Base-by-base conservation (phyloP, 2,888 invertebrate genomes). In the Brenthis ino region DNA sequence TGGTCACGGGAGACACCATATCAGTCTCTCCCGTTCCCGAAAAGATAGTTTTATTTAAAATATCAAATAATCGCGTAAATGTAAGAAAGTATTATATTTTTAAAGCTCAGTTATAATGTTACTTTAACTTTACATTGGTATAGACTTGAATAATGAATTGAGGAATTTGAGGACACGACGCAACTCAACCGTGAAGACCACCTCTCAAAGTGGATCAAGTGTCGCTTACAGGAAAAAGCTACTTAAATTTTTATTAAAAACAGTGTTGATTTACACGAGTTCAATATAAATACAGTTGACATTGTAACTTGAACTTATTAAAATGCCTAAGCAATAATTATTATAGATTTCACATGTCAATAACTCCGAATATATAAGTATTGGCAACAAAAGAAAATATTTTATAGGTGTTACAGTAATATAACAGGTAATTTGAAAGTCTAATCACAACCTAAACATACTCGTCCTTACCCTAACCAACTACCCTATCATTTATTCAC, bases 121-220 rank as follows among this genome's bases (percentile, higher is more conserved):
- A 56, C 50, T 37, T 67, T 57, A 37, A 67, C 28, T 74, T 73
- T 69, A 69, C 72, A 74, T 68, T 43, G 37, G 11, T 43, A 43
- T 11, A 71, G 74, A 69, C 64, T 68, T 66, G 67, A 63, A 73
- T 68, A 73, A 72, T 73, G 66, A 70, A 77, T 72, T 71, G 70
- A 76, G 74, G 72, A 77, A 78, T 73, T 74, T 73, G 77, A 77
- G 74, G 76, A 78, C 75, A 75, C 67, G 72, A 69, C 72, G 64
- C 74, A 69, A 72, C 68, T 77, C 77, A 74, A 75, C 75, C 75
- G 77, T 76, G 74, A 76, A 77, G 79, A 77, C 79, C 77, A 78
- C 79, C 77, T 73, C 73, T 71, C 67, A 67, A 75, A 75, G 70
- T 72, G 72, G 72, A 77, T 80, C 76, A 70, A 74, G 74, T 80